These are phyloP conservation scores for Eilema depressum DNA, from an alignment of 2,888 invertebrate genomes.

Conservation along the genomic window DNA sequence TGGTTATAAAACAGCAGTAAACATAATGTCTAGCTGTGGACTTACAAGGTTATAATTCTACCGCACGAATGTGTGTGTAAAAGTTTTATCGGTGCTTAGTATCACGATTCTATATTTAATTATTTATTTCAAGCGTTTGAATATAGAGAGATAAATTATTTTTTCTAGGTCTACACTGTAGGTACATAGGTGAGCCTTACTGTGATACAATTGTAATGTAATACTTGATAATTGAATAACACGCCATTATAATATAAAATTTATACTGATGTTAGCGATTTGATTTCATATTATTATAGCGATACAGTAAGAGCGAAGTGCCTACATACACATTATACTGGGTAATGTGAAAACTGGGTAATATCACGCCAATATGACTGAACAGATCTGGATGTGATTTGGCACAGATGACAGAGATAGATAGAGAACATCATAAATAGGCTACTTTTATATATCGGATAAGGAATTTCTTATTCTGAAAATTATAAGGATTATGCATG, in stretches of 20 bases:
- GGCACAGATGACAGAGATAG: too few relatives aligned
- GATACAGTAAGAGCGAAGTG: too few relatives aligned
- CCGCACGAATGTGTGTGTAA: constrained; percentile 18
- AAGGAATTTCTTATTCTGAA: too few relatives aligned
- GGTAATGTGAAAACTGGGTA: too few relatives aligned
- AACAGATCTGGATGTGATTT: too few relatives aligned
- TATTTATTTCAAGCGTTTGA: constrained; percentile 26
- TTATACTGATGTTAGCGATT: not conserved
- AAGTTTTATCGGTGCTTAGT: constrained; percentile 22
- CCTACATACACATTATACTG: too few relatives aligned
- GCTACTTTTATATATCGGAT: too few relatives aligned
- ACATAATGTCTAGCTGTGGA: constrained; percentile 15
- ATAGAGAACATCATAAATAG: too few relatives aligned
- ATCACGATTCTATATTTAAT: constrained; percentile 33
- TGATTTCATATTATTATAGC: not conserved
- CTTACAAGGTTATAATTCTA: constrained; percentile 21
- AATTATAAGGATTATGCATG: too few relatives aligned
- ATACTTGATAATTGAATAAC: not conserved
- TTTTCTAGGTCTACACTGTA: not conserved
- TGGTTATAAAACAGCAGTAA: constrained; percentile 43
- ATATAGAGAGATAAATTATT: not conserved
- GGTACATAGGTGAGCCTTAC: not conserved
- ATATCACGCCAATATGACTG: too few relatives aligned
- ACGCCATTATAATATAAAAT: not conserved
- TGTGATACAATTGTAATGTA: not conserved